Evolutionary conservation across 2,888 invertebrate species (phyloP), one percentile per base, ranked within the genome.

Genomic region (Cacoxenus indagator): DNA sequence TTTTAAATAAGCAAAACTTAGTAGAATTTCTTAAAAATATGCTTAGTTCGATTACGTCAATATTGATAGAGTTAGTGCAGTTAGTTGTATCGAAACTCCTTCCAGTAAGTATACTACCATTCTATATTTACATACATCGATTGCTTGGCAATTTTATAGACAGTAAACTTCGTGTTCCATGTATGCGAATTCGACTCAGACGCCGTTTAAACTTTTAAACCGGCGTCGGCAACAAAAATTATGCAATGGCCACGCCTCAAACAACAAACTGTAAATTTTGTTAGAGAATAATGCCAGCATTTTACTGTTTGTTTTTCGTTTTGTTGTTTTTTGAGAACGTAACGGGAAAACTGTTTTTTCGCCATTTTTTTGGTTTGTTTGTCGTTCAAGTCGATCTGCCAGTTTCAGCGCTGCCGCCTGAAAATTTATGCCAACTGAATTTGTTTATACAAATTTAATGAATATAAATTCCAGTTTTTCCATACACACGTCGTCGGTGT

Each of bases 381-480:
- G 6, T 22, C 51, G 17, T 57, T 57, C n/a, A 29, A 17, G n/a
- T 29, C 29, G 31, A 57, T 27, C 57, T 57, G 29, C 31, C 57
- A 29, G 27, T 19, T 57, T 29, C 17, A 57, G 22, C 51, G 27
- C 19, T 17, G 17, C 17, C 27, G 8, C 19, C n/a, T 17, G 72
- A 73, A 74, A 81, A 85, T 85, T 81, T 84, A 82, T 85, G 77
- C 78, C 75, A 77, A 76, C 77, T 76, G 76, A 82, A 83, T 85
- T 85, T 85, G 84, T 85, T 85, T 85, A 83, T 85, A 84, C 79
- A 85, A 86, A 84, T 84, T 85, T 85, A 86, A 86, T 85, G 86
- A 84, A 83, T 85, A 82, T 75, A 78, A 29, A 26, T 64, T 14
- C 19, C 22, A 29, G 43, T 80, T 81, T 81, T 79, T 79, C 76